Percentiles rank a stretch among this genome's conserved stretches.
Conservation (phyloP, 2,113 vertebrate genomes). For the Ranitomeya imitator region DNA sequence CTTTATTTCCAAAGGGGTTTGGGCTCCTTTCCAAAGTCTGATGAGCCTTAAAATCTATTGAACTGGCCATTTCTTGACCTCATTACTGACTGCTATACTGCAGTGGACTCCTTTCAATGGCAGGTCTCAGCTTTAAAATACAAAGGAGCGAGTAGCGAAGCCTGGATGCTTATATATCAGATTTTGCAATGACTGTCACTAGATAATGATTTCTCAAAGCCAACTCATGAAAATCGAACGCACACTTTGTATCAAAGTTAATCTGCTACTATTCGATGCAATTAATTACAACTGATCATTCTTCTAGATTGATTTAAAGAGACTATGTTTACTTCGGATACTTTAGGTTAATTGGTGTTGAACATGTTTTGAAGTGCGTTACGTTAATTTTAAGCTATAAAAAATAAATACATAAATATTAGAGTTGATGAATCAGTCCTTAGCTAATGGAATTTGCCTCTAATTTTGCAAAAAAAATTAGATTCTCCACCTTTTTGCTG, state of each 20-base stretch:
- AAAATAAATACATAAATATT: neutral
- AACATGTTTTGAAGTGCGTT: neutral
- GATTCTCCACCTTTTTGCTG: too few relatives aligned
- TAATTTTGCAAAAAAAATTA: too few relatives aligned
- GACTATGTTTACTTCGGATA: neutral
- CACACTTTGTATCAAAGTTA: slow-evolving; percentile 31
- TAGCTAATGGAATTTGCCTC: too few relatives aligned
- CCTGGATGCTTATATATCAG: slow-evolving; percentile 49
- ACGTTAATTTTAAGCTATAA: neutral
- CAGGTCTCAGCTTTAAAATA: neutral
- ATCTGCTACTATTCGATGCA: slow-evolving; percentile 13
- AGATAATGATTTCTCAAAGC: slow-evolving; percentile 55
- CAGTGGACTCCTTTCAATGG: neutral
- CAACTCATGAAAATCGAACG: slow-evolving; percentile 37
- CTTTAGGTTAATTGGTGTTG: neutral
- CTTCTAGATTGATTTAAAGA: neutral
- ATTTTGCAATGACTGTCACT: slow-evolving; percentile 41
- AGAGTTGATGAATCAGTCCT: too few relatives aligned
- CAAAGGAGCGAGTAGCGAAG: slow-evolving; percentile 24
- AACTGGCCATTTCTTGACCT: slow-evolving; percentile 58
- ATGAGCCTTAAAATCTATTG: slow-evolving; percentile 64
- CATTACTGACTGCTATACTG: slow-evolving; percentile 57
- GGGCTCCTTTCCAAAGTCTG: slow-evolving; percentile 60
- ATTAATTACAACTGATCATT: slow-evolving; percentile 41
- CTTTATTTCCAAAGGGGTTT: slow-evolving; percentile 62